phyloP scores from a whole-genome alignment of 1,140 invertebrate genomes.

The Trachymyrmex septentrionalis region DNA sequence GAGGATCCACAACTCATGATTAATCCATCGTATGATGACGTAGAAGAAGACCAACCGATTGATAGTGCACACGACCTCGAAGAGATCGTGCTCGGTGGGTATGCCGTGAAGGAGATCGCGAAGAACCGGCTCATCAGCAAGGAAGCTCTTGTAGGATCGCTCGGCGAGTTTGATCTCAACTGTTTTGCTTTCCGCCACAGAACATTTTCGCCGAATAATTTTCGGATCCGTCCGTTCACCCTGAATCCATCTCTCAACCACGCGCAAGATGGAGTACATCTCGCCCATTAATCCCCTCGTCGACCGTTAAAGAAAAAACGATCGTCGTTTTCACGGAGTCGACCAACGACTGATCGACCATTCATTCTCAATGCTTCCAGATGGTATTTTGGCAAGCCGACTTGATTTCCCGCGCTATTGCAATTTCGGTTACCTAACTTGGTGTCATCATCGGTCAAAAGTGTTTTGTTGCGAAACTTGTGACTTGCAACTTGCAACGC shows the following conservation, averaged over 20 bases:
- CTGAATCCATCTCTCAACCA: conserved; percentile 28
- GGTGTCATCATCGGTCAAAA: conserved; percentile 76
- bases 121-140: conserved; percentile 63
- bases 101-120: conserved; percentile 70
- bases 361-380: not conserved
- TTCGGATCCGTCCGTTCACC: not conserved
- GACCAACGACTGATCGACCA: conserved; percentile 60
- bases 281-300: conserved; percentile 55
- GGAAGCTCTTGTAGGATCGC: conserved; percentile 36
- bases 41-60: conserved; percentile 76
- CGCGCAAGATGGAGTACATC: conserved; percentile 44
- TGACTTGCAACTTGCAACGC: not conserved
- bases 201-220: not conserved
- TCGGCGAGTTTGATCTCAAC: conserved; percentile 11
- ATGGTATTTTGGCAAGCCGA: conserved; percentile 1
- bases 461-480: conserved; percentile 66
- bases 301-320: conserved; percentile 42
- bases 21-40: conserved; percentile 78
- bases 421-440: conserved; percentile 72
- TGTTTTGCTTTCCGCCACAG: not conserved
- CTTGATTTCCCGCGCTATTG: conserved; percentile 45
- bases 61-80: conserved; percentile 72
- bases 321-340: conserved; percentile 45
- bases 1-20: conserved; percentile 73
- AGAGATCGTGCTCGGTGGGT: conserved; percentile 54